phyloP scores from a whole-genome alignment of 2,797 vertebrate genomes.

The Cossypha dichroa region DNA sequence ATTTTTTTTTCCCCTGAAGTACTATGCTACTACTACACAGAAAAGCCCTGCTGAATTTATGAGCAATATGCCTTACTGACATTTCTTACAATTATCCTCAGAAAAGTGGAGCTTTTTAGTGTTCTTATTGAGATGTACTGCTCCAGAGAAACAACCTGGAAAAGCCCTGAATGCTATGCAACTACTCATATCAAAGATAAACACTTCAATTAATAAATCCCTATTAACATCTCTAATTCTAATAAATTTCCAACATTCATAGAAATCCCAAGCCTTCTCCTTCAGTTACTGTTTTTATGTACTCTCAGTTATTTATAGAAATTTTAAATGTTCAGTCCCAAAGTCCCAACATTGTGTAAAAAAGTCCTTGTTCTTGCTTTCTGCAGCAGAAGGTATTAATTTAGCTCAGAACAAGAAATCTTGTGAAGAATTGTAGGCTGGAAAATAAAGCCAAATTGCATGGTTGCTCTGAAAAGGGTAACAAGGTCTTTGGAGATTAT shows the following conservation, averaged over 20 bases:
- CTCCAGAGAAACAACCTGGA: background rate
- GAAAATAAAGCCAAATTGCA: background rate
- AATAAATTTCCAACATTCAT: background rate
- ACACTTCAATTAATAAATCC: background rate
- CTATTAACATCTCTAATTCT: background rate
- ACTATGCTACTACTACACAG: background rate
- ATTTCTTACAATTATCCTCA: background rate
- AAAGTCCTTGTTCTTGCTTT: background rate
- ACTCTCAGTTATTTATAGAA: background rate
- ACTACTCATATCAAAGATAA: background rate
- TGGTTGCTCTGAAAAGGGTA: background rate
- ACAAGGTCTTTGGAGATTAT: background rate
- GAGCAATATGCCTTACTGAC: background rate
- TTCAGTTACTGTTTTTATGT: background rate
- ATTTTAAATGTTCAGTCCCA: background rate
- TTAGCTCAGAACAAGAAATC: background rate
- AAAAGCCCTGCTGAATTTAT: background rate
- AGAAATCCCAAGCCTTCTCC: background rate
- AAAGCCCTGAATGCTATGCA: background rate
- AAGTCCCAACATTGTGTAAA: background rate
- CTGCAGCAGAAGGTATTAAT: background rate
- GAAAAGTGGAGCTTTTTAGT: background rate
- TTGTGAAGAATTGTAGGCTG: background rate
- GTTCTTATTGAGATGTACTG: background rate
- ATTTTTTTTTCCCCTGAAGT: background rate